phyloP scores from a whole-genome alignment of 2,888 invertebrate species.

The Omphaloscelis lunosa region DNA sequence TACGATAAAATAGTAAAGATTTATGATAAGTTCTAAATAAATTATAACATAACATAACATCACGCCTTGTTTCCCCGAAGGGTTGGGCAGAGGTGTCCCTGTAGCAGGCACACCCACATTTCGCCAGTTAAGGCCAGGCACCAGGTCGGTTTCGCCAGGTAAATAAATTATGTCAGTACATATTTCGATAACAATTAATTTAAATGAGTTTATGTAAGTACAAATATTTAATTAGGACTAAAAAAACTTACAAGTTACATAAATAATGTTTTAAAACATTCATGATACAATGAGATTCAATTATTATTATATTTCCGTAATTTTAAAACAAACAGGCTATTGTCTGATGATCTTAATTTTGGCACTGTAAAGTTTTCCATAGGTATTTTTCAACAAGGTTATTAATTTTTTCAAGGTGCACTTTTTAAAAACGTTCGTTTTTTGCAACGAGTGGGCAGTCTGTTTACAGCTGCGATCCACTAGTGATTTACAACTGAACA shows the following conservation, averaged over 20 bases:
- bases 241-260: neutral
- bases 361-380: slow-evolving; percentile 72
- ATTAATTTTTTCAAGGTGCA: slow-evolving; percentile 73
- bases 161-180: slow-evolving; percentile 27
- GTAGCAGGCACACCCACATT: too few species aligned
- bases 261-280: slow-evolving; percentile 22
- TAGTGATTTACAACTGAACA: slow-evolving; percentile 79
- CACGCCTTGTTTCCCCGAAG: too few species aligned
- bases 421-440: slow-evolving; percentile 73
- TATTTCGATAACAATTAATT: slow-evolving; percentile 2
- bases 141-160: too few species aligned
- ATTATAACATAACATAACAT: too few species aligned
- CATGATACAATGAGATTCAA: slow-evolving; percentile 4
- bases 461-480: slow-evolving; percentile 82
- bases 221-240: neutral
- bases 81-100: too few species aligned
- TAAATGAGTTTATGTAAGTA: neutral
- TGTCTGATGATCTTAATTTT: slow-evolving; percentile 64
- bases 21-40: slow-evolving; percentile 7
- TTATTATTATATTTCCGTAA: slow-evolving; percentile 27
- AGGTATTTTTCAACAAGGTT: slow-evolving; percentile 78
- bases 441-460: slow-evolving; percentile 80
- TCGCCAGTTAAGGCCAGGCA: too few species aligned
- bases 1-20: slow-evolving; percentile 15
- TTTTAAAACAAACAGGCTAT: slow-evolving; percentile 24